Evolutionary conservation across 2,797 vertebrate species (phyloP).

Genomic region (Acanthis flammea): DNA sequence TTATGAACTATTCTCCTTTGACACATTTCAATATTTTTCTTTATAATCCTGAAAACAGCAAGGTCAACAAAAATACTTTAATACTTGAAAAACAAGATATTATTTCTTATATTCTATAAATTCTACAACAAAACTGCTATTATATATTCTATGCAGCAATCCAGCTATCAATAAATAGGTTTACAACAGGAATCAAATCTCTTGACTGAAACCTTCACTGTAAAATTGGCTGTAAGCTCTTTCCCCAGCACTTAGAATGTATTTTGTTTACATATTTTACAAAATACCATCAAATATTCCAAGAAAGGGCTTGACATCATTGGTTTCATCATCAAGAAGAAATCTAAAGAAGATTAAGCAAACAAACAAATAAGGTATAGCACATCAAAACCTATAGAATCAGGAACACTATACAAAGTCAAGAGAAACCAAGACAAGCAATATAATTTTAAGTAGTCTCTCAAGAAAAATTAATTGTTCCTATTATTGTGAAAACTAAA

Average conservation of each 20-base stretch:
- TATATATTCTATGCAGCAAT: not conserved
- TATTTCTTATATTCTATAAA: not conserved
- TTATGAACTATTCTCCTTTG: not conserved
- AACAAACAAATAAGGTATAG: slow-evolving; percentile 13
- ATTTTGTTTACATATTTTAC: slow-evolving; percentile 67
- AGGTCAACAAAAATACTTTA: not conserved
- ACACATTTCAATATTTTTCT: not conserved
- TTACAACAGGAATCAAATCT: not conserved
- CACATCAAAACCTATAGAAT: not conserved
- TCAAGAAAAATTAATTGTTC: not conserved
- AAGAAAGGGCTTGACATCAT: slow-evolving; percentile 82
- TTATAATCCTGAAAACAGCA: not conserved
- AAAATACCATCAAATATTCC: slow-evolving; percentile 96
- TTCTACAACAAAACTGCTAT: not conserved
- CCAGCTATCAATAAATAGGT: not conserved
- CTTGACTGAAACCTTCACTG: not conserved
- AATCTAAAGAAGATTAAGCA: slow-evolving; percentile 40
- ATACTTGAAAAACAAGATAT: not conserved
- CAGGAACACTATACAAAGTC: not conserved
- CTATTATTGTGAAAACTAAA: not conserved
- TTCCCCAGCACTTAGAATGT: not conserved
- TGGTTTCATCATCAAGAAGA: slow-evolving; percentile 69
- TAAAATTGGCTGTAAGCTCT: not conserved
- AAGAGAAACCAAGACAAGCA: not conserved
- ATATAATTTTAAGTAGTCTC: not conserved